Evolutionary conservation across 2,797 vertebrate species (phyloP).

Genomic region (Clarias pachynema): DNA sequence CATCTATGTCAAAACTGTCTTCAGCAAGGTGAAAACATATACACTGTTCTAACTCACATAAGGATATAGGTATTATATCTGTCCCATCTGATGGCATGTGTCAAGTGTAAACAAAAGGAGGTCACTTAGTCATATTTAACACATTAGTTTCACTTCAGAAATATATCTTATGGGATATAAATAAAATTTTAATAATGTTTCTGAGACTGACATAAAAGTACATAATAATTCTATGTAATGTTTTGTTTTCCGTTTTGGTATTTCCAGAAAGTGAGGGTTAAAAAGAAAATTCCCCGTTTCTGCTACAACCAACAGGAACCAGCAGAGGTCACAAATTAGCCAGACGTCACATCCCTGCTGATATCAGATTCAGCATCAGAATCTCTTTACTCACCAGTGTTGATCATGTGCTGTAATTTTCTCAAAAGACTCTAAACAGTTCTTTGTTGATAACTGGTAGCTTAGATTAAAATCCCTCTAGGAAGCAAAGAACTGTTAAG

Average conservation of each 20-base stretch:
- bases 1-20: constrained; percentile 97
- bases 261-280: no score
- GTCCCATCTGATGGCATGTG: neutral
- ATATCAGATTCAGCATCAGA: neutral
- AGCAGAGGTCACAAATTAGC: constrained; percentile 22
- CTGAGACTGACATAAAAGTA: neutral
- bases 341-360: neutral
- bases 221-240: neutral
- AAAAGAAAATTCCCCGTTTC: neutral
- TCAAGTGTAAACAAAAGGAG: neutral
- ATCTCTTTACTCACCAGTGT: neutral
- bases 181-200: neutral
- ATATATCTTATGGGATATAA: neutral
- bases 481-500: neutral
- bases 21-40: constrained; percentile 84
- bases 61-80: neutral
- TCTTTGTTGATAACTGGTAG: neutral
- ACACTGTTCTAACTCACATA: neutral
- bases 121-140: neutral
- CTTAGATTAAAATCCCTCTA: neutral
- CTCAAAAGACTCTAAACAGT: neutral
- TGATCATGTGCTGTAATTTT: neutral
- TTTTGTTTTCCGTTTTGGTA: neutral
- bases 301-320: constrained; percentile 31
- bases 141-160: neutral